Conservation (phyloP, 1,140 invertebrate species). For the Trinorchestia longiramus region DNA sequence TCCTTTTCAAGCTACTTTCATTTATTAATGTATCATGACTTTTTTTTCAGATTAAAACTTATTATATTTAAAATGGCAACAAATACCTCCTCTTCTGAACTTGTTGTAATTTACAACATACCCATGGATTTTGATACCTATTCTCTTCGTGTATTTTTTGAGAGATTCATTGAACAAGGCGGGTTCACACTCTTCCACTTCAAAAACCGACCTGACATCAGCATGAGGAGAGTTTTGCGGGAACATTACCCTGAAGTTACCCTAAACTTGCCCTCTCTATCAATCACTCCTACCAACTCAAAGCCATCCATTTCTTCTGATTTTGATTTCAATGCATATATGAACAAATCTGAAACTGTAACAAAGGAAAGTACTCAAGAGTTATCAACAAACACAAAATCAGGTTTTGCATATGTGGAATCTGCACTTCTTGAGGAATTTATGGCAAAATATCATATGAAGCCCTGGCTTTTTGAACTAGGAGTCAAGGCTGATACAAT, state of each 20-base stretch:
- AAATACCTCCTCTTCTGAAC: not conserved
- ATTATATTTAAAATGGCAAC: not conserved
- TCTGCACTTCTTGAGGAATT: not conserved
- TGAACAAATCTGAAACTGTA: not conserved
- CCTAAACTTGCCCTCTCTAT: not conserved
- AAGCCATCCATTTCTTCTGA: not conserved
- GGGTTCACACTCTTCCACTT: slow-evolving; percentile 22
- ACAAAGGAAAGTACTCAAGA: not conserved
- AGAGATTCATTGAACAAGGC: not conserved
- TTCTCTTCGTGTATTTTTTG: slow-evolving; percentile 27
- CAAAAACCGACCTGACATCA: not conserved
- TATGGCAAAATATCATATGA: not conserved
- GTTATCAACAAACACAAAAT: not conserved
- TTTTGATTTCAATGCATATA: slow-evolving; percentile 15
- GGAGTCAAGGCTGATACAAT: not conserved
- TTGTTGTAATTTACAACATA: slow-evolving; percentile 16
- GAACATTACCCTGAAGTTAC: not conserved
- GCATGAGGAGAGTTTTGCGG: not conserved
- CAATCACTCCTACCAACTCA: not conserved
- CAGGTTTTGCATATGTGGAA: not conserved
- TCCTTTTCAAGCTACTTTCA: not conserved
- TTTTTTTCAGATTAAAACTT: not conserved
- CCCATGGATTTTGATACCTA: slow-evolving; percentile 33
- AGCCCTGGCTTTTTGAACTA: not conserved
- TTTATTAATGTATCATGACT: not conserved